phyloP scores from a whole-genome alignment of 2,888 invertebrate species.

The Volucella inflata region DNA sequence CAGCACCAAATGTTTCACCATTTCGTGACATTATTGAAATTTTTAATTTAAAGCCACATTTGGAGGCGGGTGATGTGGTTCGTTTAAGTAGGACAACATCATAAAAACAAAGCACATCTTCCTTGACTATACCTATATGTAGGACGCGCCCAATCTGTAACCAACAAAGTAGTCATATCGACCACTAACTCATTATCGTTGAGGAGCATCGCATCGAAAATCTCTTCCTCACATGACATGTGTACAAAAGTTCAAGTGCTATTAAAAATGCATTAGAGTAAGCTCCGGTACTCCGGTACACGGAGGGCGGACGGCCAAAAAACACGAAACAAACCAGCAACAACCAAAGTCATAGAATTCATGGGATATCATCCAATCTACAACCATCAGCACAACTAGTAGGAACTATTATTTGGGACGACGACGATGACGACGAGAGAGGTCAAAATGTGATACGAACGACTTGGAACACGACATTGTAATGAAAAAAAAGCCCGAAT shows the following conservation, averaged over 20 bases:
- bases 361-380: slow-evolving; percentile 53
- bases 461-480: slow-evolving; percentile 61
- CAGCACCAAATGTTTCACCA: slow-evolving; percentile 19
- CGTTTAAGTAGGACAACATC: too few relatives aligned
- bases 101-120: too few relatives aligned
- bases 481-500: slow-evolving; percentile 14
- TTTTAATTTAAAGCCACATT: slow-evolving; percentile 24
- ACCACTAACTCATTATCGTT: slow-evolving; percentile 9
- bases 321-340: too few relatives aligned
- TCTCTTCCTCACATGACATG: slow-evolving; percentile 68
- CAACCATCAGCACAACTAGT: slow-evolving; percentile 17
- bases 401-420: slow-evolving; percentile 64
- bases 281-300: slow-evolving; percentile 29
- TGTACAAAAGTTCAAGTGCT: slow-evolving; percentile 74
- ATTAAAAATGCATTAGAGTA: slow-evolving; percentile 74
- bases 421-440: slow-evolving; percentile 57
- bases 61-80: slow-evolving; percentile 27
- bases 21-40: slow-evolving; percentile 14
- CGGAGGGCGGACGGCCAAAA: slow-evolving; percentile 4
- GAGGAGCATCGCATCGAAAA: slow-evolving; percentile 45
- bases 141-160: slow-evolving; percentile 56
- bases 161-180: slow-evolving; percentile 58
- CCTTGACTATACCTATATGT: slow-evolving; percentile 57
- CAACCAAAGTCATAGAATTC: slow-evolving; percentile 43
- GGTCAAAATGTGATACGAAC: slow-evolving; percentile 68